A percentile compares a stretch with the other conserved stretches of the same genome.
Evolutionary conservation across 1,140 invertebrate genomes (phyloP).

Genomic region (Calosoma granatense): DNA sequence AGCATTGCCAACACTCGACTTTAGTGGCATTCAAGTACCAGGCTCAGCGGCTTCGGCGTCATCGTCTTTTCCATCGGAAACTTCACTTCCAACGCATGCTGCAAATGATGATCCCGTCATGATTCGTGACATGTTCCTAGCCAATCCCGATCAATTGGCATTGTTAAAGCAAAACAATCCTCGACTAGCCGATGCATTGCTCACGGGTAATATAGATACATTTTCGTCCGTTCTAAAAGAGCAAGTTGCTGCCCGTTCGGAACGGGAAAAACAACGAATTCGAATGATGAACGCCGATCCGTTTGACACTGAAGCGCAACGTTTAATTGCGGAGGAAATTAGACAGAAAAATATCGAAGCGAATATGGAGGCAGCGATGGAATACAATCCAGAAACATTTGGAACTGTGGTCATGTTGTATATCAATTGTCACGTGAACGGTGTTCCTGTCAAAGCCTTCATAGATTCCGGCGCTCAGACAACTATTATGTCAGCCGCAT

Average conservation of each 20-base stretch:
- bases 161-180: slow-evolving; percentile 91
- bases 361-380: slow-evolving; percentile 98
- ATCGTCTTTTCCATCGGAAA: slow-evolving; percentile 30
- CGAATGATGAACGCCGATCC: slow-evolving; percentile 88
- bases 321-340: slow-evolving; percentile 91
- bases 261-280: slow-evolving; percentile 70
- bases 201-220: slow-evolving; percentile 65
- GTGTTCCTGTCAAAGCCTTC: slow-evolving; percentile 92
- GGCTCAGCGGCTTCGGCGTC: slow-evolving; percentile 12
- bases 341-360: slow-evolving; percentile 92
- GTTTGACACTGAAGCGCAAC: slow-evolving; percentile 89
- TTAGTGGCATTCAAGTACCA: slow-evolving; percentile 76
- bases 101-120: slow-evolving; percentile 77
- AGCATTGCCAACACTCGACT: slow-evolving; percentile 60
- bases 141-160: slow-evolving; percentile 86
- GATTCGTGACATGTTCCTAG: slow-evolving; percentile 79
- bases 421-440: slow-evolving; percentile 93
- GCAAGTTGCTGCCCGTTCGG: slow-evolving; percentile 65
- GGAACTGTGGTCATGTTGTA: slow-evolving; percentile 96
- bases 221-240: slow-evolving; percentile 75
- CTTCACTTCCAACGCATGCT: slow-evolving; percentile 23
- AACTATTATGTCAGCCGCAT: slow-evolving; percentile 87
- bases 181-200: slow-evolving; percentile 77
- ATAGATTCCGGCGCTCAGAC: slow-evolving; percentile 94
- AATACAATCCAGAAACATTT: slow-evolving; percentile 96